Conservation (phyloP, 2,888 invertebrate species). For the Drosophila austrosaltans region DNA sequence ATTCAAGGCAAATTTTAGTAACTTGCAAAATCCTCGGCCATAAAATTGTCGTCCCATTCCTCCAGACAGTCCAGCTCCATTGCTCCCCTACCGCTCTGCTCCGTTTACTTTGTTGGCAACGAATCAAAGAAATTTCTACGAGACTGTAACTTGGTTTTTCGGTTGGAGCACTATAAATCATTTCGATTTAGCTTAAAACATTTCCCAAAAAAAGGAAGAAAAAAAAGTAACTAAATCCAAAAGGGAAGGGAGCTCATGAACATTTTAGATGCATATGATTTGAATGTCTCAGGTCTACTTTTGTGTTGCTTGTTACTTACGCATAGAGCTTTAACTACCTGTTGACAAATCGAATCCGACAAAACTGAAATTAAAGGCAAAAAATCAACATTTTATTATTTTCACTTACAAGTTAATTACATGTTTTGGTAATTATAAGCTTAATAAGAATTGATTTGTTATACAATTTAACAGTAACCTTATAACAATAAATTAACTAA, state of each 20-base stretch:
- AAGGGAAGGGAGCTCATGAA: not conserved
- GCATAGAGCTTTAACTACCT: too few relatives aligned
- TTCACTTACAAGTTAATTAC: too few relatives aligned
- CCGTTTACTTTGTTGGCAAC: constrained; percentile 50
- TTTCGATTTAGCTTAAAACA: constrained; percentile 24
- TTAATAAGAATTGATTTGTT: too few relatives aligned
- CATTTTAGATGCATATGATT: not conserved
- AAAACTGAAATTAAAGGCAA: too few relatives aligned
- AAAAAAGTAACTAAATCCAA: not conserved
- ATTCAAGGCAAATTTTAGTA: constrained; percentile 55
- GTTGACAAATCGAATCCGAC: too few relatives aligned
- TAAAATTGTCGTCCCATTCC: constrained; percentile 29
- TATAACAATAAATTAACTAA: too few relatives aligned
- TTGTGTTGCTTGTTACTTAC: too few relatives aligned
- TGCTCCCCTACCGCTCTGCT: constrained; percentile 10
- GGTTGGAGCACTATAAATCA: constrained; percentile 53
- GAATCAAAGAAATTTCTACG: constrained; percentile 58
- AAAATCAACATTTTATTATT: too few relatives aligned
- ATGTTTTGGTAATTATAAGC: too few relatives aligned
- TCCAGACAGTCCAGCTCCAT: not conserved
- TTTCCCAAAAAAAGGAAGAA: not conserved
- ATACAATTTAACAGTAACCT: too few relatives aligned
- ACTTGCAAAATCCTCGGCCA: constrained; percentile 31
- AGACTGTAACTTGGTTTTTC: constrained; percentile 23
- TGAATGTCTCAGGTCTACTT: too few relatives aligned